Conservation (phyloP, 1,140 invertebrate species). For the Galleria mellonella region DNA sequence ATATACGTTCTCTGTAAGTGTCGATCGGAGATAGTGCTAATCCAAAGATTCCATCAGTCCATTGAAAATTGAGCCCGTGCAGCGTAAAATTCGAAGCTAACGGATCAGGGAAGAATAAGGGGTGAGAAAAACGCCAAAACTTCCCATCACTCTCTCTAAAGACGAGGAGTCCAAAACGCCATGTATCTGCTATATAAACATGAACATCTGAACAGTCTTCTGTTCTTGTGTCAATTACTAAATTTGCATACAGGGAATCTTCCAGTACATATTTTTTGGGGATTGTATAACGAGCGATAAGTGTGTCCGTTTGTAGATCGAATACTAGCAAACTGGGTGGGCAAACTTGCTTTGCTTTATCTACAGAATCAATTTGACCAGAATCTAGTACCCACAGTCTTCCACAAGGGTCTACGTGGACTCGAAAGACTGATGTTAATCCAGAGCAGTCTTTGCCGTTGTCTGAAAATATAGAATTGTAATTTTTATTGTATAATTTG, state of each 20-base stretch:
- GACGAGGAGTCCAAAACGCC: conserved; percentile 82
- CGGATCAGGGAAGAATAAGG: conserved; percentile 86
- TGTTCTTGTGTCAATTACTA: conserved; percentile 80
- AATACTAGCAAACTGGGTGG: conserved; percentile 85
- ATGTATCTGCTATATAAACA: conserved; percentile 84
- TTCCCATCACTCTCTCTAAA: conserved; percentile 79
- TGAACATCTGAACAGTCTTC: conserved; percentile 79
- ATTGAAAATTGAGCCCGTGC: conserved; percentile 84
- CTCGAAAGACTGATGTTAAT: conserved; percentile 85
- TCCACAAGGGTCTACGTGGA: conserved; percentile 81
- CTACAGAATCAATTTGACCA: conserved; percentile 76
- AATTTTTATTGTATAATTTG: too few relatives aligned
- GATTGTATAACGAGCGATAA: conserved; percentile 78
- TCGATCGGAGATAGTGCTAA: conserved; percentile 79
- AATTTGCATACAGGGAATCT: conserved; percentile 84
- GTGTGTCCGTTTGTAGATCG: conserved; percentile 78
- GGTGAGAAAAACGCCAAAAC: conserved; percentile 84
- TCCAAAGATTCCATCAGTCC: conserved; percentile 88
- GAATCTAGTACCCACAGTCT: conserved; percentile 87
- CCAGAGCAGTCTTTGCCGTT: conserved; percentile 75
- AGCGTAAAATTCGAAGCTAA: conserved; percentile 80
- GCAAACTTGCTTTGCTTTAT: conserved; percentile 79
- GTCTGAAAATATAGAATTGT: conserved; percentile 30
- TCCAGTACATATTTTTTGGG: conserved; percentile 80
- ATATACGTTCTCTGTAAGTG: conserved; percentile 72